These are phyloP conservation scores for Cossypha dichroa DNA, from an alignment of 2,797 vertebrate genomes.

Conservation along the genomic window DNA sequence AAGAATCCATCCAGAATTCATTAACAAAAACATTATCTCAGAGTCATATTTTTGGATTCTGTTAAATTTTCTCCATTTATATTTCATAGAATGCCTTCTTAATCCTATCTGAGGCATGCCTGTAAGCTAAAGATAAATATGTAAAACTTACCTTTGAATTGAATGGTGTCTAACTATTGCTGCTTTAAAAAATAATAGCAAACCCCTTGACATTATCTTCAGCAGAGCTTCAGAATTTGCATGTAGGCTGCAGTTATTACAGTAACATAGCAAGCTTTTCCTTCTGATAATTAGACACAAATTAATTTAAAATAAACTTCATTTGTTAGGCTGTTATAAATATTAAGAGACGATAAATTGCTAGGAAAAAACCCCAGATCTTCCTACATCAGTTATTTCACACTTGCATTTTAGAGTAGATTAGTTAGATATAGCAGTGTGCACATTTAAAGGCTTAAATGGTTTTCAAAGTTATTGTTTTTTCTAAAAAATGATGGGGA, in stretches of 20 bases:
- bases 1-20: conserved; percentile 1
- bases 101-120: conserved; percentile 60
- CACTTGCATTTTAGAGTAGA: background rate
- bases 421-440: background rate
- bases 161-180: background rate
- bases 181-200: background rate
- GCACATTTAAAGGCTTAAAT: background rate
- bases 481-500: background rate
- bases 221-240: background rate
- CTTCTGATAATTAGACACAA: conserved; percentile 36
- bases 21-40: conserved; percentile 51
- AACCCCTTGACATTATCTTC: background rate
- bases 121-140: conserved; percentile 69
- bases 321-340: conserved; percentile 22
- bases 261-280: background rate
- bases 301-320: conserved; percentile 35
- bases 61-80: conserved; percentile 37
- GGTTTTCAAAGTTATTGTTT: background rate
- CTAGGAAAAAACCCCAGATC: background rate
- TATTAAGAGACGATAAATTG: background rate
- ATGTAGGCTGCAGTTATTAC: background rate
- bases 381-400: background rate
- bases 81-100: conserved; percentile 44
- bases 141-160: conserved; percentile 53
- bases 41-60: conserved; percentile 25